Evolutionary conservation across 37 sponge, comb jelly and placozoan species (phyloP).

Genomic region (Corticium candelabrum): DNA sequence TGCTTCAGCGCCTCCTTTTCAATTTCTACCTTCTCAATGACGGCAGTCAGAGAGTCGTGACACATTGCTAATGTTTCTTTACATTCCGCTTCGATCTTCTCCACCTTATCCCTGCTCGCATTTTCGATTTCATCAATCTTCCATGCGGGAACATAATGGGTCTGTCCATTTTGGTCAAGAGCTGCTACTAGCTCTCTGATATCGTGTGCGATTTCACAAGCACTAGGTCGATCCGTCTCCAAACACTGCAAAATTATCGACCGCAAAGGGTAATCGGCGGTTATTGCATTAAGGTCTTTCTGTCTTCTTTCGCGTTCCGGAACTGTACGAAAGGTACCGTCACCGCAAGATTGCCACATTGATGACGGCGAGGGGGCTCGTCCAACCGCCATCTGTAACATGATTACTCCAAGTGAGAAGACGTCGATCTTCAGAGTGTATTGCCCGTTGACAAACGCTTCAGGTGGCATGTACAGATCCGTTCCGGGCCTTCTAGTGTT

Average conservation of each 20-base stretch:
- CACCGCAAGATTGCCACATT: neutral
- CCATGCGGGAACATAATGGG: too few species aligned
- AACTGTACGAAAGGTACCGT: neutral
- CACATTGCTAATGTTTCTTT: too few species aligned
- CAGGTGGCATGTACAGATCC: neutral
- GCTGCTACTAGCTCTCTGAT: too few species aligned
- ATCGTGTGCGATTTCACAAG: too few species aligned
- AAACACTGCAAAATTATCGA: neutral
- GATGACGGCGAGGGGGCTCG: neutral
- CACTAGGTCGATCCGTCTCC: too few species aligned
- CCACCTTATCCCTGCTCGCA: too few species aligned
- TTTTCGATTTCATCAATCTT: too few species aligned
- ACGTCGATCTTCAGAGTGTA: neutral
- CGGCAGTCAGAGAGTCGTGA: too few species aligned
- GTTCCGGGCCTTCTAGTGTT: neutral
- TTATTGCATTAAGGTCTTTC: neutral
- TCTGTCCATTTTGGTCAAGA: too few species aligned
- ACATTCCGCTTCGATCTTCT: too few species aligned
- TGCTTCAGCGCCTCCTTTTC: too few species aligned
- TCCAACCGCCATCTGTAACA: neutral
- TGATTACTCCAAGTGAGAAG: neutral
- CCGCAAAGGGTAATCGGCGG: neutral
- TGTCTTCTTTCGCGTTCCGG: neutral
- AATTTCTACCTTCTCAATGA: too few species aligned
- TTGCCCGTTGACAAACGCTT: neutral